A percentile compares a stretch with the other conserved stretches of the same genome.
Evolutionary conservation across 53 echinoderm and acorn worm species (phyloP).

Genomic region (Holothuria scabra): DNA sequence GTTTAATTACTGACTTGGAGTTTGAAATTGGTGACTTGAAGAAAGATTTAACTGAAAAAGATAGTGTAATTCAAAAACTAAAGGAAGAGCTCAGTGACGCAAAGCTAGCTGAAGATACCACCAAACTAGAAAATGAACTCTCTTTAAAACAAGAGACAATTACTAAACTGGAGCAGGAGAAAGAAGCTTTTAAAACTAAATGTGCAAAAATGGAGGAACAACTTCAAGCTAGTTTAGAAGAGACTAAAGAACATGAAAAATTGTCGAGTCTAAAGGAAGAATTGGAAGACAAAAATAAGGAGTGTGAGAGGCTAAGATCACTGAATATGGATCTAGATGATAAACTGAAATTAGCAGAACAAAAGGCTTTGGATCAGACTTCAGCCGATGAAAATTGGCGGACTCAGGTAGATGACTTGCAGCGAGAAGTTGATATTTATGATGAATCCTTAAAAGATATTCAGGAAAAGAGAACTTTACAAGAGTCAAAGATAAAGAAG

Average conservation of each 20-base stretch:
- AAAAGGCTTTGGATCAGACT: conserved; percentile 29
- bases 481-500: conserved; percentile 51
- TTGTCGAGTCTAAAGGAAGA: not conserved
- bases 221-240: conserved; percentile 13
- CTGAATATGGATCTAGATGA: conserved; percentile 33
- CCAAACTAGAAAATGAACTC: not conserved
- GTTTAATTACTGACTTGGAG: conserved; percentile 76
- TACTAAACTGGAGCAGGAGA: not conserved
- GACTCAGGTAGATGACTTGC: conserved; percentile 30
- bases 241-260: not conserved
- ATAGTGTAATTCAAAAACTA: conserved; percentile 28
- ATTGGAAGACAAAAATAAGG: conserved; percentile 41
- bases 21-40: conserved; percentile 68
- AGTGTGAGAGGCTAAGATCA: conserved; percentile 56
- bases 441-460: conserved; percentile 41
- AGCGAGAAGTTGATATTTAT: conserved; percentile 47
- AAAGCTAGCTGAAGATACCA: conserved; percentile 7
- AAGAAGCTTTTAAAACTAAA: conserved; percentile 23
- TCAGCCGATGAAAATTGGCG: not conserved
- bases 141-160: conserved; percentile 13
- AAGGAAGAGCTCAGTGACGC: conserved; percentile 45
- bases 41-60: conserved; percentile 48
- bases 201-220: conserved; percentile 46
- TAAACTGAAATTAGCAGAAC: conserved; percentile 37
- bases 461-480: conserved; percentile 18